These are phyloP conservation scores for Drosophila buzzatii DNA, from an alignment of 2,888 invertebrate species.

Conservation along the genomic window DNA sequence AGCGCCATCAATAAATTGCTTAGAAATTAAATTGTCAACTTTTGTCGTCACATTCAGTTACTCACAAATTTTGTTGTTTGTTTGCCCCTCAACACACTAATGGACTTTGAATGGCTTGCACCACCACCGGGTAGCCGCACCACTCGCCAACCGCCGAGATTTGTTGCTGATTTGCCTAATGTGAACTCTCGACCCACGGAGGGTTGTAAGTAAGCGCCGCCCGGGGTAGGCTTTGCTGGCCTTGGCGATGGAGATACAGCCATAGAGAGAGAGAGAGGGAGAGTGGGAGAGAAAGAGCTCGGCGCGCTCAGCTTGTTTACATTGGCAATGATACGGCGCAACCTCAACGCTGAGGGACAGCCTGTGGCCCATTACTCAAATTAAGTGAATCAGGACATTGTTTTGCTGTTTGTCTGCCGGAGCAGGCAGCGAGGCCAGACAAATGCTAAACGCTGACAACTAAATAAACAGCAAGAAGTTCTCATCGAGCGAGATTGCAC, in stretches of 20 bases:
- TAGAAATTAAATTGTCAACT: slow-evolving; percentile 81
- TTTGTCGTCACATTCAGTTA: slow-evolving; percentile 28
- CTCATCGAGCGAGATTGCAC: slow-evolving; percentile 63
- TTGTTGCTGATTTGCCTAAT: slow-evolving; percentile 61
- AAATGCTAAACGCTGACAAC: slow-evolving; percentile 82
- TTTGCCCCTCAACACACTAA: slow-evolving; percentile 67
- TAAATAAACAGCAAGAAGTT: slow-evolving; percentile 82
- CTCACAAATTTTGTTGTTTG: slow-evolving; percentile 50
- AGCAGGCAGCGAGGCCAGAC: slow-evolving; percentile 65
- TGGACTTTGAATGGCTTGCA: slow-evolving; percentile 67
- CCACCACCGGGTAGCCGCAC: not conserved
- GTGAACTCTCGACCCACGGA: slow-evolving; percentile 30
- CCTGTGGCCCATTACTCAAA: slow-evolving; percentile 80
- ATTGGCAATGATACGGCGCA: slow-evolving; percentile 77
- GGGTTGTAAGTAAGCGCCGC: slow-evolving; percentile 57
- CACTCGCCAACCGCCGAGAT: slow-evolving; percentile 3
- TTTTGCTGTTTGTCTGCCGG: slow-evolving; percentile 48
- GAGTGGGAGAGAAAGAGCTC: not conserved
- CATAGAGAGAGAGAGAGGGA: slow-evolving; percentile 8
- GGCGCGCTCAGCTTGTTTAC: slow-evolving; percentile 60
- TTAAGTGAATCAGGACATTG: slow-evolving; percentile 81
- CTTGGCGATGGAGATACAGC: slow-evolving; percentile 16
- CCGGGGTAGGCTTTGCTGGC: slow-evolving; percentile 66
- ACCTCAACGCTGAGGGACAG: slow-evolving; percentile 60
- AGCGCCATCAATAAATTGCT: slow-evolving; percentile 69